phyloP scores from a whole-genome alignment of 2,888 invertebrate genomes.

The Dromius quadrimaculatus region DNA sequence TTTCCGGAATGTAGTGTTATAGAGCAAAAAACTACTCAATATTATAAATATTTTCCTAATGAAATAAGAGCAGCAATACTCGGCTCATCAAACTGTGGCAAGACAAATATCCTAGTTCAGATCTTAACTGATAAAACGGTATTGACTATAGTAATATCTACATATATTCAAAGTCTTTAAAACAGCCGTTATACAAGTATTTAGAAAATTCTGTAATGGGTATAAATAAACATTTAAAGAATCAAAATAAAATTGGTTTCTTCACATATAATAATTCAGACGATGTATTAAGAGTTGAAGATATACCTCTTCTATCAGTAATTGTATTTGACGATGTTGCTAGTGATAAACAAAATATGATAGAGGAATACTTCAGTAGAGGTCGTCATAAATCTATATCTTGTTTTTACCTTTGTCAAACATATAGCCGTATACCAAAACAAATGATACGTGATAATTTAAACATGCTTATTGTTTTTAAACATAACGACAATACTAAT shows the following conservation, averaged over 20 bases:
- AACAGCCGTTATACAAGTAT: constrained; percentile 58
- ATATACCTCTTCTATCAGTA: constrained; percentile 58
- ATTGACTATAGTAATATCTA: constrained; percentile 48
- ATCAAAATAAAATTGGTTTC: constrained; percentile 54
- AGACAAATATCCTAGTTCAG: constrained; percentile 40
- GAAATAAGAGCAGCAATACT: constrained; percentile 28
- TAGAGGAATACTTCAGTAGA: constrained; percentile 59
- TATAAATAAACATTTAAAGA: constrained; percentile 48
- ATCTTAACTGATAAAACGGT: constrained; percentile 38
- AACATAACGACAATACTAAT: constrained; percentile 60
- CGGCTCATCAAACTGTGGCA: constrained; percentile 42
- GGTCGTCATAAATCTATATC: constrained; percentile 60
- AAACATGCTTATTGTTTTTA: constrained; percentile 60
- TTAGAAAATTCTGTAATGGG: constrained; percentile 51
- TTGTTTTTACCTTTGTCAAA: constrained; percentile 61
- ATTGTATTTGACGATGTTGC: constrained; percentile 63
- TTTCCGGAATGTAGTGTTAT: not conserved
- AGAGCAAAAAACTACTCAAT: not conserved
- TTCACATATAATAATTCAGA: constrained; percentile 50
- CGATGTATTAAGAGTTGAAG: constrained; percentile 53
- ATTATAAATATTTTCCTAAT: constrained; percentile 14
- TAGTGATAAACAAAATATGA: constrained; percentile 58
- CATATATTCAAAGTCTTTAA: constrained; percentile 45
- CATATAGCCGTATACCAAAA: constrained; percentile 61
- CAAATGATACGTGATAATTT: constrained; percentile 61